A percentile compares a stretch with the other conserved stretches of the same genome.
Conservation (phyloP, 1,140 invertebrate species). For the Camponotus pennsylvanicus region DNA sequence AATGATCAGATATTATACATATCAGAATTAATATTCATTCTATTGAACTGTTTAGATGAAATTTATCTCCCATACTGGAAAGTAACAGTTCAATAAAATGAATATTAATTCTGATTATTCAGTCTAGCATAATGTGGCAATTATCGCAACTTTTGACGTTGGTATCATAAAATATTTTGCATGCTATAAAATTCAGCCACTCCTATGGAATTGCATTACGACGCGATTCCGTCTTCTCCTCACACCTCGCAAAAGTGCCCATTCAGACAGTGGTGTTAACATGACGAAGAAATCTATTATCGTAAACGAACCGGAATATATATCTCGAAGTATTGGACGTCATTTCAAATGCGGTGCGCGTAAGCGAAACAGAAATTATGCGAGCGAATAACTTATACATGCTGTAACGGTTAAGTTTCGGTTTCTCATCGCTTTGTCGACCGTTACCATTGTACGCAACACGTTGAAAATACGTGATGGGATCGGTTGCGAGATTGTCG, state of each 20-base stretch:
- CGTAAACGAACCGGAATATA: conserved; percentile 37
- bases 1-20: no score
- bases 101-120: neutral
- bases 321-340: neutral
- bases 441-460: neutral
- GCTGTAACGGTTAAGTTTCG: conserved; percentile 29
- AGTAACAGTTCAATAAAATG: neutral
- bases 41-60: neutral
- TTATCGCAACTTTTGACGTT: neutral
- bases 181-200: conserved; percentile 57
- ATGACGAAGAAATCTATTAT: conserved; percentile 19
- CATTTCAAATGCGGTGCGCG: neutral
- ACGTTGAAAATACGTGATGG: neutral
- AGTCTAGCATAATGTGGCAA: neutral
- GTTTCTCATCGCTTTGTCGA: conserved; percentile 10
- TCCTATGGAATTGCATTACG: conserved; percentile 62
- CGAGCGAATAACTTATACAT: conserved; percentile 36
- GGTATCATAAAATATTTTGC: conserved; percentile 35
- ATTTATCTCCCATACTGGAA: neutral
- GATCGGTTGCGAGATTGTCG: neutral
- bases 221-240: conserved; percentile 31
- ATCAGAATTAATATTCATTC: no score
- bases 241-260: conserved; percentile 60
- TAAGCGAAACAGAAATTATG: conserved; percentile 48
- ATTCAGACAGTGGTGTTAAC: conserved; percentile 46